Percentiles rank a stretch among this genome's conserved stretches.
These are phyloP conservation scores for Nipponia nippon DNA, from an alignment of 2,113 vertebrate genomes.

Conservation along the genomic window DNA sequence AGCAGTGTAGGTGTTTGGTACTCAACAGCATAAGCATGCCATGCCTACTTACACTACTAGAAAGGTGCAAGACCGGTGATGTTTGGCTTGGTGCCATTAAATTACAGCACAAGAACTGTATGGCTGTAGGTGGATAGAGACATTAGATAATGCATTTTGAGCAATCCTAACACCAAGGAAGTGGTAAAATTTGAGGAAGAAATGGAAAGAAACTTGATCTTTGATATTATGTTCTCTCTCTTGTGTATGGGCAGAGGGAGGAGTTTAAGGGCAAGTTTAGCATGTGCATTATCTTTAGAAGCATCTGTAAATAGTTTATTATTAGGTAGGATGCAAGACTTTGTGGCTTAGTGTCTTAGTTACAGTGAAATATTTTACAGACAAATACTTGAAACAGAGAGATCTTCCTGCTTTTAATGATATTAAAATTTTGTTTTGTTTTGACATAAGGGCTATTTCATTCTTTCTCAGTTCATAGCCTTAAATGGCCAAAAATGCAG, in stretches of 20 bases:
- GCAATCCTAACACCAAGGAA: not conserved
- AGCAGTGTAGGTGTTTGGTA: not conserved
- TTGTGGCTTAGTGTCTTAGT: not conserved
- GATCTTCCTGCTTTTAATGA: not conserved
- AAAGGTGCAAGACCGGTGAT: not conserved
- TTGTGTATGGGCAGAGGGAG: not conserved
- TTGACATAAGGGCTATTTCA: not conserved
- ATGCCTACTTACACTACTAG: not conserved
- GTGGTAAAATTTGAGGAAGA: not conserved
- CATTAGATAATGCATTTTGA: not conserved
- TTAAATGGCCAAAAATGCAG: constrained; percentile 13
- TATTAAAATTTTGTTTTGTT: not conserved
- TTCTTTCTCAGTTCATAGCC: not conserved
- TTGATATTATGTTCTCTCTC: not conserved
- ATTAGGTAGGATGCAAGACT: not conserved
- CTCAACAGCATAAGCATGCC: not conserved
- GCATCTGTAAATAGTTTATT: not conserved
- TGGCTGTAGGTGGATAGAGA: not conserved
- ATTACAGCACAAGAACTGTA: not conserved
- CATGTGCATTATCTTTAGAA: not conserved
- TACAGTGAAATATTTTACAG: not conserved
- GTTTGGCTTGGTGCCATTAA: not conserved
- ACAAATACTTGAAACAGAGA: not conserved
- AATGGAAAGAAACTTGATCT: not conserved
- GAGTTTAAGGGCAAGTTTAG: not conserved